Evolutionary conservation across 2,888 invertebrate species (phyloP), one percentile per base, ranked within the genome.

Genomic region (Trimorus sp.): DNA sequence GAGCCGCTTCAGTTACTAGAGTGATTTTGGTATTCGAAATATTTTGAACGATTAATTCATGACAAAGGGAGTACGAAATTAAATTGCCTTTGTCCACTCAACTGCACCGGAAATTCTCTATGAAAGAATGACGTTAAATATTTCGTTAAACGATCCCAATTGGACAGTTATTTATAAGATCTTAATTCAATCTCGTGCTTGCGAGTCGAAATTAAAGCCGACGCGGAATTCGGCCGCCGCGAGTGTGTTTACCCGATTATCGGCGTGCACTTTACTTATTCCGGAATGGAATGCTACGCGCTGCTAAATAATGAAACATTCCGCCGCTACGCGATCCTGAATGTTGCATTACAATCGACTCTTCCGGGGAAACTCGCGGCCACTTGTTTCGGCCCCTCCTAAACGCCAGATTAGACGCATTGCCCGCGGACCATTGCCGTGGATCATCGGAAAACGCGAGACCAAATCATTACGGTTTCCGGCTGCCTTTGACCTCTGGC

Each of bases 1-100:
- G 79, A 63, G 48, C 68, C 74, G 79, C 69, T 79, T 79, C 65
- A 74, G 69, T 79, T 74, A 58, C 74, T 79, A 63, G 58, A 74
- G 63, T 63, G 79, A 74, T 74, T 79, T 77, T 70, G 81, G 76
- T 73, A 79, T 81, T 77, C 58, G 71, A 77, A 81, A 76, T 69
- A 77, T 81, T 81, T 77, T 81, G 60, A 63, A 77, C 71, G 81
- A 81, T 81, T 81, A 77, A 81, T 81, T 73, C 76, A 69, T 74
- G 79, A 79, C 74, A 79, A 79, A 79, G 79, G 74, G 69, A 79
- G 69, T 58, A 54, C 79, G 63, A 70, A 79, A 79, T 79, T 69
- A 79, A 74, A 79, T 74, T 79, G 74, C 79, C 66, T 79, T 79
- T 74, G 69, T 79, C 79, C 79, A 79, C 69, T 79, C 79, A 69